A percentile compares a stretch with the other conserved stretches of the same genome.
Conservation (phyloP, 2,113 vertebrate genomes). For the Scopus umbretta region DNA sequence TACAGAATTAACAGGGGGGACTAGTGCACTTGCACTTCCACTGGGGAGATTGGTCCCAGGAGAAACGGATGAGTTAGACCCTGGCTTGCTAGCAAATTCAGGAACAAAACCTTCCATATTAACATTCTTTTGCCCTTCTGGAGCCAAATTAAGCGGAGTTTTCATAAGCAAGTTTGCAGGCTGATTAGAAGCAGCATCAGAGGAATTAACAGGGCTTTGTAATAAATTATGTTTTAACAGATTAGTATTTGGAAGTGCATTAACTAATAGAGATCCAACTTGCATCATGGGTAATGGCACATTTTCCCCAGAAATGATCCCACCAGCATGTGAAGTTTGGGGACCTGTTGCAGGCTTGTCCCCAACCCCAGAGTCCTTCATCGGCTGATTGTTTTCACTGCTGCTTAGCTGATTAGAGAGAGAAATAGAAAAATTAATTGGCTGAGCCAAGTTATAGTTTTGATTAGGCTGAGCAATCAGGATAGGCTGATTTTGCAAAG, state of each 20-base stretch:
- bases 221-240: slow-evolving; percentile 59
- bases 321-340: background rate
- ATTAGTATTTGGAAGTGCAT: slow-evolving; percentile 59
- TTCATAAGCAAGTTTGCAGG: slow-evolving; percentile 44
- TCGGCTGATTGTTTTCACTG: slow-evolving; percentile 67
- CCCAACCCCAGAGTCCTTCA: slow-evolving; percentile 55
- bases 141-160: slow-evolving; percentile 72
- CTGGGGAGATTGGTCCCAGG: background rate
- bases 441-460: slow-evolving; percentile 79
- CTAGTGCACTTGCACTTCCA: background rate
- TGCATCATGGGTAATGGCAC: background rate
- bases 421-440: slow-evolving; percentile 64
- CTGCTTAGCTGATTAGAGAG: slow-evolving; percentile 64
- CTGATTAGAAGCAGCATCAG: slow-evolving; percentile 46
- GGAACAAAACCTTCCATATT: slow-evolving; percentile 45
- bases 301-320: slow-evolving; percentile 50
- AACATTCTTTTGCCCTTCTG: slow-evolving; percentile 65
- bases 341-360: slow-evolving; percentile 41
- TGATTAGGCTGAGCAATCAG: slow-evolving; percentile 89
- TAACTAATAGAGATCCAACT: slow-evolving; percentile 1
- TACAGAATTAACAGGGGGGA: background rate
- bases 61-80: slow-evolving; percentile 13
- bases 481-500: slow-evolving; percentile 83
- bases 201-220: slow-evolving; percentile 42
- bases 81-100: slow-evolving; percentile 51